These are phyloP conservation scores for Lutraria rhynchaena DNA, from an alignment of 1,140 invertebrate species.

Conservation along the genomic window DNA sequence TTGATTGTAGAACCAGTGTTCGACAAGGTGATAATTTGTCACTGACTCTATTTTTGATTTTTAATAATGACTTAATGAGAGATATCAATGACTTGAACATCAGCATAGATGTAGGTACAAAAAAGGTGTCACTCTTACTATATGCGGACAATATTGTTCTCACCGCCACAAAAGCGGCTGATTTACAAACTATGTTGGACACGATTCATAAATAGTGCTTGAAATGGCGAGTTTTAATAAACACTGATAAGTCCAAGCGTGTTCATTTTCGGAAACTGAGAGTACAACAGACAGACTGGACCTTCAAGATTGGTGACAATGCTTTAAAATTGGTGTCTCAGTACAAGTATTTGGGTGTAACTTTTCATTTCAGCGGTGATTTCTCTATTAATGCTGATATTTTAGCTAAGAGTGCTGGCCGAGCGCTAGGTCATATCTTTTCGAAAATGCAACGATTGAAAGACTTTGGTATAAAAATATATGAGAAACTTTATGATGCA, in stretches of 20 bases:
- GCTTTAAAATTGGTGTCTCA: slow-evolving; percentile 9
- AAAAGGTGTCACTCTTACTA: slow-evolving; percentile 27
- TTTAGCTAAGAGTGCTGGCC: slow-evolving; percentile 27
- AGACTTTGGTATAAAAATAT: slow-evolving; percentile 34
- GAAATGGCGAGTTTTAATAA: slow-evolving; percentile 39
- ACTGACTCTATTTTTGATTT: slow-evolving; percentile 53
- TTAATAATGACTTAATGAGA: slow-evolving; percentile 49
- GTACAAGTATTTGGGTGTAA: slow-evolving; percentile 42
- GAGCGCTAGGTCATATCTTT: slow-evolving; percentile 45
- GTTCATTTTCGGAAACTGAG: not conserved
- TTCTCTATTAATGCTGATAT: slow-evolving; percentile 12
- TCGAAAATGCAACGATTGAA: slow-evolving; percentile 42
- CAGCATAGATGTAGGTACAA: slow-evolving; percentile 27
- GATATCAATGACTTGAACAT: slow-evolving; percentile 42
- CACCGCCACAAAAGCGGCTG: slow-evolving; percentile 12
- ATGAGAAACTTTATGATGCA: too few species aligned
- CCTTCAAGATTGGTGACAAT: slow-evolving; percentile 13
- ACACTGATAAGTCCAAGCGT: slow-evolving; percentile 43
- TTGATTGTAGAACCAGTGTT: slow-evolving; percentile 34
- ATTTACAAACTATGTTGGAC: slow-evolving; percentile 29
- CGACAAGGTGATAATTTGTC: slow-evolving; percentile 56
- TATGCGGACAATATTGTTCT: slow-evolving; percentile 61
- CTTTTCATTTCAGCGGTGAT: not conserved
- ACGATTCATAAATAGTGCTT: slow-evolving; percentile 20
- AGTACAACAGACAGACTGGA: not conserved